These are phyloP conservation scores for Botia almorhae DNA, from an alignment of 2,797 vertebrate genomes.

Conservation along the genomic window DNA sequence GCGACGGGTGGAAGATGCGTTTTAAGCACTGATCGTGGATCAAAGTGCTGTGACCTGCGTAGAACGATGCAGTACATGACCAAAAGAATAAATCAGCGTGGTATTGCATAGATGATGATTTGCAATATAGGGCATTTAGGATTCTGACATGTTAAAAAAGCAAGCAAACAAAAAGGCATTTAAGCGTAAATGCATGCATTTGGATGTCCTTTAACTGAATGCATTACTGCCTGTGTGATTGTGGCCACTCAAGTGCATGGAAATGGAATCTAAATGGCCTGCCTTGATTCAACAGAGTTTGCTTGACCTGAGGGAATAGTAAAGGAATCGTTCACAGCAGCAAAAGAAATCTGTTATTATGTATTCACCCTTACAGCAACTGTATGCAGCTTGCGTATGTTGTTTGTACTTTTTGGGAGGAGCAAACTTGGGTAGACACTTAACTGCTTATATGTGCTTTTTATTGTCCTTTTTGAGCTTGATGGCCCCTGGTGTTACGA, in stretches of 20 bases:
- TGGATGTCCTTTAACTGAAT: constrained; percentile 16
- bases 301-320: not conserved
- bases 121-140: constrained; percentile 36
- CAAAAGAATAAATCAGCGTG: constrained; percentile 30
- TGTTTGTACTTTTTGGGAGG: not conserved
- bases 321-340: not conserved
- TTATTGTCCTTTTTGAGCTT: not conserved
- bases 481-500: too few relatives aligned
- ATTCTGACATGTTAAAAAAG: constrained; percentile 37
- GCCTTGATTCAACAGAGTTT: not conserved
- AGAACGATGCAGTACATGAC: not conserved
- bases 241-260: not conserved
- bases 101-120: constrained; percentile 33
- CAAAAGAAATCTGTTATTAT: not conserved
- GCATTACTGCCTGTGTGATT: not conserved
- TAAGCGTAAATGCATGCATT: constrained; percentile 18
- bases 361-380: not conserved
- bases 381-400: not conserved
- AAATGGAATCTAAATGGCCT: constrained; percentile 14
- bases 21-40: constrained; percentile 38
- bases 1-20: constrained; percentile 8
- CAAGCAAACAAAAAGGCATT: constrained; percentile 24
- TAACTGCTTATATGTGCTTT: not conserved
- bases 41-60: constrained; percentile 13
- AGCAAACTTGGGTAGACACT: not conserved